Conservation (phyloP, 2,797 vertebrate species). For the Pantherophis alleghaniensis region DNA sequence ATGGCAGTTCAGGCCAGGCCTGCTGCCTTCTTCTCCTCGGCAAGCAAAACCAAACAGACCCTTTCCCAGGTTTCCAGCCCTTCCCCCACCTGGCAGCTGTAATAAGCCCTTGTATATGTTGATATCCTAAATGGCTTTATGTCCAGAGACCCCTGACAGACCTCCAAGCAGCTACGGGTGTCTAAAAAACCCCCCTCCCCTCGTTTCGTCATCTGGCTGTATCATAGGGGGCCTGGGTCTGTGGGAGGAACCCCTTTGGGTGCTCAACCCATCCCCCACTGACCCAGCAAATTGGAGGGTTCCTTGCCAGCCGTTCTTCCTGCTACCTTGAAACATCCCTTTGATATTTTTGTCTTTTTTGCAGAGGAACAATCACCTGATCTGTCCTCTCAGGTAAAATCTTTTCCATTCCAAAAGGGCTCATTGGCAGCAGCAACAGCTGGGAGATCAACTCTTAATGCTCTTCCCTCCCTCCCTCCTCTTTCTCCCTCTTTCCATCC, state of each 20-base stretch:
- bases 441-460: neutral
- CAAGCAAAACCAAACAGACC: neutral
- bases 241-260: too few species aligned
- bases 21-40: neutral
- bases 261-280: neutral
- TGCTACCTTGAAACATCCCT: neutral
- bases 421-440: neutral
- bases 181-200: neutral
- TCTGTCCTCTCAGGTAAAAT: slow-evolving; percentile 70
- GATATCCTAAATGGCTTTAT: neutral
- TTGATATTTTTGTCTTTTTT: slow-evolving; percentile 43
- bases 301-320: neutral
- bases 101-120: neutral
- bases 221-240: neutral
- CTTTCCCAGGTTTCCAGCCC: neutral
- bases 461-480: fast-evolving
- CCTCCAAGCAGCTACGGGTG: neutral
- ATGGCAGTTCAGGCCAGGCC: neutral
- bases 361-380: slow-evolving; percentile 66
- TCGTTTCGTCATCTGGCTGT: neutral
- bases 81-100: neutral
- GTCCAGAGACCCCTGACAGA: neutral
- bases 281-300: neutral
- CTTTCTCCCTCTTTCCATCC: neutral
- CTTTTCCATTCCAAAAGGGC: neutral